Base-by-base conservation (phyloP, 2,113 vertebrate species). In the Myrmecobius fasciatus region DNA sequence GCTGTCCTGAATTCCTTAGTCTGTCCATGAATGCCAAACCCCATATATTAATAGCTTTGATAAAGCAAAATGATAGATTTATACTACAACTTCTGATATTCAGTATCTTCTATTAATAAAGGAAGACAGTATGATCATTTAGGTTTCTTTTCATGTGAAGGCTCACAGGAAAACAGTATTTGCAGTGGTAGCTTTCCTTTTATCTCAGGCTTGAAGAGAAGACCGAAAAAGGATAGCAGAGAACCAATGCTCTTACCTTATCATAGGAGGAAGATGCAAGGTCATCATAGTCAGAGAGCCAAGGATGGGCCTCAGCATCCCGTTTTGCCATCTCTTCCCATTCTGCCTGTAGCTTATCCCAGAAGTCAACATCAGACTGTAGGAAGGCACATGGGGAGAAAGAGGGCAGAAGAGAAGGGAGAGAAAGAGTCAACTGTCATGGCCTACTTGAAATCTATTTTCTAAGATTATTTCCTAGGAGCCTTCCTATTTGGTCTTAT, bases 311-410 rank as follows among this genome's bases (percentile, higher is more conserved):
- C 97, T 99, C 99, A 26, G 99, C 99, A 24, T 99, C 99, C 97
- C 99, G 98, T 97, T 99, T 99, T 0, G 99, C 99, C 99, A 99
- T 99, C 98, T 99, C 99, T 98, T 99, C 99, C 99, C 99, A 99
- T 97, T 99, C 99, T 97, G 99, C 99, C 98, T 99, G 99, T 96
- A 99, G 99, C 98, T 99, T 99, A 98, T 99, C 99, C 99, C 99
- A 99, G 98, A 99, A 99, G 98, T 99, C 99, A 53, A 99, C 99
- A 98, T 99, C 99, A 95, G 99, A 99, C 99, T 99, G 98, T 56
- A 97, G 28, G 43, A 95, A 95, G 92, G 48, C 31, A 67, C 97
- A 98, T 95, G n/a, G 67, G 89, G 49, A 51, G 49, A 10, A 51
- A 51, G 49, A 11, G 49, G 49, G 49, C 49, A 51, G 9, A 51